Evolutionary conservation across 2,113 vertebrate species (phyloP), one percentile per base, ranked within the genome.

Genomic region (pig (Sus scrofa)): DNA sequence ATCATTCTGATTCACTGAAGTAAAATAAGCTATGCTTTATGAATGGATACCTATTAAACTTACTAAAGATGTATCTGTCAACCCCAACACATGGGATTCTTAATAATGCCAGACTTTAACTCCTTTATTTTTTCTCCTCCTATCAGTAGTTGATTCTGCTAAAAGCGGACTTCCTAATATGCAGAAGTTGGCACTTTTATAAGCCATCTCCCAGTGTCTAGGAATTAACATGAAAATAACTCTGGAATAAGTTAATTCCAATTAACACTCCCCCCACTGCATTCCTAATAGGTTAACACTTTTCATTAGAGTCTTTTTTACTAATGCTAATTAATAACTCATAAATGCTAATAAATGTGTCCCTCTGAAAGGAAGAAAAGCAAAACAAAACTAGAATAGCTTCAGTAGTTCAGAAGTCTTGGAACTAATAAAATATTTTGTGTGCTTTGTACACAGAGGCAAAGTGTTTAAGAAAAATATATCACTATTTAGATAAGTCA

Each of bases 1-100:
- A 26, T 79, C 67, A 14, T 58, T 94, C 93, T 95, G 95, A 96
- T 71, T 97, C 97, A 95, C 88, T 44, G 27, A 85, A 67, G 67
- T 73, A 92, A 84, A 89, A 65, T 68, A 85, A 60, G 50, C 85
- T 85, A 4, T n/a, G 88, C 77, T 91, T 94, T 95, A 56, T 73
- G 95, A 91, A 86, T 60, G 71, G 65, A 30, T 85, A 95, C 37
- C 94, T 95, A 60, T 92, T 90, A 87, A 90, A 68, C 77, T 77
- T 87, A 27, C 75, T 50, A 37, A 81, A 95, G 56, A 84, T 81
- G 3, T 20, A 22, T 54, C 32, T 44, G 32, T 27, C 73, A 65
- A 50, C 56, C 26, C n/a, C 32, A 89, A 73, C 67, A 70, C 6
- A 26, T 50, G n/a, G 22, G n/a, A 54, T 54, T 74, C 58, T 37